phyloP scores from a whole-genome alignment of 2,797 vertebrate species.

The Aplochiton taeniatus region DNA sequence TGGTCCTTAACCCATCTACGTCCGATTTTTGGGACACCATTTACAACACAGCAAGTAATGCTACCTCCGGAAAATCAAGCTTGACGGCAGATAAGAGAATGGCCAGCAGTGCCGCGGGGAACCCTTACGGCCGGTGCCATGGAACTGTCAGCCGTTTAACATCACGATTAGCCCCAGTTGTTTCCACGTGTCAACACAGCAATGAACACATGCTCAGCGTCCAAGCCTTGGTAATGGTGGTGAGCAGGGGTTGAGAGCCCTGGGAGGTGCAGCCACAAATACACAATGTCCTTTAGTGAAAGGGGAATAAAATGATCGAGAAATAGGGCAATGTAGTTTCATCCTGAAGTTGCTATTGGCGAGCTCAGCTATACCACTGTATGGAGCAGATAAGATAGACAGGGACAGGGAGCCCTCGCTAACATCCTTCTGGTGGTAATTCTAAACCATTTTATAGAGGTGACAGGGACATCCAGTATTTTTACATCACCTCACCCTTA shows the following conservation, averaged over 20 bases:
- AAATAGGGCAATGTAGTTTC: constrained; percentile 11
- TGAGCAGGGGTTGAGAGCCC: constrained; percentile 21
- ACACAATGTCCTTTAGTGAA: constrained; percentile 27
- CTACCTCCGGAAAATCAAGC: too few relatives aligned
- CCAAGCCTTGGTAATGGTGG: constrained; percentile 6
- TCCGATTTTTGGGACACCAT: too few relatives aligned
- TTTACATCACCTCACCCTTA: background rate
- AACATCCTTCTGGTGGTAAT: constrained; percentile 22
- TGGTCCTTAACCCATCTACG: too few relatives aligned
- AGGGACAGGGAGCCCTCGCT: constrained; percentile 5
- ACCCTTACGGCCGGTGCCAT: constrained; percentile 35
- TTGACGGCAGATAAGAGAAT: constrained; percentile 3
- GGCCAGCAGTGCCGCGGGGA: constrained; percentile 17
- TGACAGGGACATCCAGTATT: constrained; percentile 4
- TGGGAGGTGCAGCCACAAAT: constrained; percentile 37
- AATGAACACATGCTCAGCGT: constrained; percentile 65
- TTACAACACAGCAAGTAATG: too few relatives aligned
- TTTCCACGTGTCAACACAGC: constrained; percentile 65
- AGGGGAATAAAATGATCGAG: constrained; percentile 25
- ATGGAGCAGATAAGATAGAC: background rate
- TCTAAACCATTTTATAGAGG: constrained; percentile 25
- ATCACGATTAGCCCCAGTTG: constrained; percentile 70
- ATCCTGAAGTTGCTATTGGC: background rate
- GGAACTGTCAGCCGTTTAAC: constrained; percentile 68
- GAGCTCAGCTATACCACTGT: background rate